phyloP scores from a whole-genome alignment of 2,888 invertebrate genomes.

The Sesamia inferens region DNA sequence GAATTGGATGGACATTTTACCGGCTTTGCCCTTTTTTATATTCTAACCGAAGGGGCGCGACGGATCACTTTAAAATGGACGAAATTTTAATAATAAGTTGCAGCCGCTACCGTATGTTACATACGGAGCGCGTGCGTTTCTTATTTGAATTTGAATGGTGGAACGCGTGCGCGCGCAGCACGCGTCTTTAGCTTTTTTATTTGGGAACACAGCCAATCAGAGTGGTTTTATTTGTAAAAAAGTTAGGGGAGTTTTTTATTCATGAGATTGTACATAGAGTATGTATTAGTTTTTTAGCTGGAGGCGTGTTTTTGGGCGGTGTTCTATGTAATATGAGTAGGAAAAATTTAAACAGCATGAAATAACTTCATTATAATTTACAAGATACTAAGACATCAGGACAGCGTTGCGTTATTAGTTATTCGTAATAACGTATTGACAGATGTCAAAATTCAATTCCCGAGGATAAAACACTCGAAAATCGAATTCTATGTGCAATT shows the following conservation, averaged over 20 bases:
- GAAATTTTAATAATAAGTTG: conserved; percentile 83
- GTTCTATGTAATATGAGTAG: not conserved
- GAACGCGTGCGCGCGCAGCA: conserved; percentile 80
- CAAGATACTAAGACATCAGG: not conserved
- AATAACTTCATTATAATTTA: conserved; percentile 3
- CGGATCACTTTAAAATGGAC: conserved; percentile 75
- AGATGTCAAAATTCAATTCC: not conserved
- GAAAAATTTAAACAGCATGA: not conserved
- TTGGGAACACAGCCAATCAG: conserved; percentile 82
- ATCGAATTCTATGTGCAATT: too few species aligned
- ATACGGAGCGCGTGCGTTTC: conserved; percentile 83
- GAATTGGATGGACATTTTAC: conserved; percentile 25
- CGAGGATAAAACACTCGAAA: too few species aligned
- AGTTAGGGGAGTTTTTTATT: conserved; percentile 85
- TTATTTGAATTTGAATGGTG: conserved; percentile 85
- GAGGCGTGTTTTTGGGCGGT: conserved; percentile 73
- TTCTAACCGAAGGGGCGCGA: conserved; percentile 25
- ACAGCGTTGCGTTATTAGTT: not conserved
- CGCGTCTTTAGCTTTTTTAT: conserved; percentile 88
- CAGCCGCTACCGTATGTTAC: conserved; percentile 82
- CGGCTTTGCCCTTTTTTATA: conserved; percentile 9
- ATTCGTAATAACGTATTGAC: not conserved
- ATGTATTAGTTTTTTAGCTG: conserved; percentile 72
- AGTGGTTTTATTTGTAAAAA: conserved; percentile 78
- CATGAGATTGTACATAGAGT: conserved; percentile 56